Evolutionary conservation across 2,888 invertebrate species (phyloP).

Genomic region (Petrolisthes cinctipes): DNA sequence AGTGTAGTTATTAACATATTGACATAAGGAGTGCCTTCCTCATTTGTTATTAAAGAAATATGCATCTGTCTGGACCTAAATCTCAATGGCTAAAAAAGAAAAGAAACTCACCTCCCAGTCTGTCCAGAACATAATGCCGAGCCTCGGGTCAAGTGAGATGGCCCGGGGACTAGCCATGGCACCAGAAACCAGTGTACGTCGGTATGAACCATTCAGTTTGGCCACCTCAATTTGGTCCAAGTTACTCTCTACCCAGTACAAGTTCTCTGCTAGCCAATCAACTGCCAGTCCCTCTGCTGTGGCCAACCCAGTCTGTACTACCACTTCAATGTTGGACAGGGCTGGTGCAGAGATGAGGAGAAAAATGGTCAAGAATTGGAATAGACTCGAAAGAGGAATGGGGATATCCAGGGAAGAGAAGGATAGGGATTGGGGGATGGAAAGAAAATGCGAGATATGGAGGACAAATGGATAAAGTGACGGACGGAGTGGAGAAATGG

Average conservation of each 20-base stretch:
- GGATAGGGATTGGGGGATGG: not conserved
- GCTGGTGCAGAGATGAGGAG: constrained; percentile 67
- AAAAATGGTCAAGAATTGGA: not conserved
- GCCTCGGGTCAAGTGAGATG: constrained; percentile 83
- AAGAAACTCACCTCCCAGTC: constrained; percentile 79
- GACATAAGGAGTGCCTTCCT: not conserved
- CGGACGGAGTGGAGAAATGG: no score
- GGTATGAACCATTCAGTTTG: constrained; percentile 79
- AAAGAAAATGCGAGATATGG: no score
- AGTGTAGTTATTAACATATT: not conserved
- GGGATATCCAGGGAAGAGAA: not conserved
- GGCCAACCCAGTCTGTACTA: constrained; percentile 85
- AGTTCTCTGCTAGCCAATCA: constrained; percentile 87
- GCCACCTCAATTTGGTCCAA: constrained; percentile 87
- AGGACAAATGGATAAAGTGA: no score
- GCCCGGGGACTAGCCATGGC: constrained; percentile 88
- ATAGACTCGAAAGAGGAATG: not conserved
- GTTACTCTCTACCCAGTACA: constrained; percentile 90
- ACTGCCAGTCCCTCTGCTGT: constrained; percentile 91
- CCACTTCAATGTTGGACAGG: constrained; percentile 80
- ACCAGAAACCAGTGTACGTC: constrained; percentile 83
- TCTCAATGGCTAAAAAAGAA: not conserved
- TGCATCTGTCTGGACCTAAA: not conserved
- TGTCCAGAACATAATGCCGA: constrained; percentile 84
- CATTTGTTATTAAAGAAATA: constrained; percentile 1